Evolutionary conservation across 2,113 vertebrate species (phyloP).

Genomic region (Lophochroa leadbeateri): DNA sequence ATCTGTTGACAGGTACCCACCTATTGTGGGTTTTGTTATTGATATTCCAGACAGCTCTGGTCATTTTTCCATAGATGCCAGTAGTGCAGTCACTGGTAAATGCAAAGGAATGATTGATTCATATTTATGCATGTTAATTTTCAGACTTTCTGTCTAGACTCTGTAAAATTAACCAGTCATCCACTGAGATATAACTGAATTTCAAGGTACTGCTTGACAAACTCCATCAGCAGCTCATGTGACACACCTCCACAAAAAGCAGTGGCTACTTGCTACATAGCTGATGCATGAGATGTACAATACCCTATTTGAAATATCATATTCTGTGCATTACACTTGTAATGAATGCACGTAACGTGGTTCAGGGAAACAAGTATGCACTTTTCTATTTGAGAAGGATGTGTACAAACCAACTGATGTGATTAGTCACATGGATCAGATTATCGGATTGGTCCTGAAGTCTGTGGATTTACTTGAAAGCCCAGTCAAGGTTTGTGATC

Average conservation of each 20-base stretch:
- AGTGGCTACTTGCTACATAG: neutral
- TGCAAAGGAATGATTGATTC: slow-evolving; percentile 57
- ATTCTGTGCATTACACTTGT: neutral
- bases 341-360: neutral
- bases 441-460: neutral
- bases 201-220: slow-evolving; percentile 14
- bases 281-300: neutral
- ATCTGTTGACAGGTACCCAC: slow-evolving; percentile 11
- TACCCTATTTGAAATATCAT: neutral
- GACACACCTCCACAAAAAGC: neutral
- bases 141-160: slow-evolving; percentile 41
- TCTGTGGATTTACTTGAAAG: slow-evolving; percentile 29
- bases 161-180: slow-evolving; percentile 42
- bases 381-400: neutral
- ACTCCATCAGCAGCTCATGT: neutral
- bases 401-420: slow-evolving; percentile 1
- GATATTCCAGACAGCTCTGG: slow-evolving; percentile 34
- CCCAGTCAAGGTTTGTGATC: neutral
- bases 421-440: neutral
- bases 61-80: slow-evolving; percentile 57
- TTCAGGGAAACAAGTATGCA: neutral
- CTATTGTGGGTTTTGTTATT: slow-evolving; percentile 32
- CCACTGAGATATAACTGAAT: slow-evolving; percentile 17
- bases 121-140: slow-evolving; percentile 66
- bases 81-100: slow-evolving; percentile 51